phyloP scores from a whole-genome alignment of 2,797 vertebrate genomes.

The Chrosomus eos region DNA sequence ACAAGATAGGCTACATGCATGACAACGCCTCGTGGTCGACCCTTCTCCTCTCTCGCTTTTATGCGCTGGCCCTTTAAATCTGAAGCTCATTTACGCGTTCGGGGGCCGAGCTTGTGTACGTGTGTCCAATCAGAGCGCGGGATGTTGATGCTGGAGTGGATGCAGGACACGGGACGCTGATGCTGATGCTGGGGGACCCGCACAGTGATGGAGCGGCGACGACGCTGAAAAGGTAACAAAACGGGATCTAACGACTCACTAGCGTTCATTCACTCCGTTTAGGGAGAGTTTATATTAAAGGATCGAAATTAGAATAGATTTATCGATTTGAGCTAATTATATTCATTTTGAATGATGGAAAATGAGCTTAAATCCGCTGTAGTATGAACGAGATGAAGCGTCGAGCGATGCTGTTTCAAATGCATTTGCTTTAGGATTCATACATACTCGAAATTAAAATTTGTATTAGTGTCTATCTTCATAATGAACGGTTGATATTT shows the following conservation, averaged over 20 bases:
- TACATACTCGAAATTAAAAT: not conserved
- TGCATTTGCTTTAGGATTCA: slow-evolving; percentile 3
- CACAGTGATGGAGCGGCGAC: slow-evolving; percentile 71
- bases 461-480: not conserved
- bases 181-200: slow-evolving; percentile 72
- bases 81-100: slow-evolving; percentile 61
- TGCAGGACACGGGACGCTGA: slow-evolving; percentile 77
- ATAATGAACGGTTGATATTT: not conserved
- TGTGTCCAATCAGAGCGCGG: slow-evolving; percentile 79
- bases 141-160: slow-evolving; percentile 69
- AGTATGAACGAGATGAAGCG: slow-evolving; percentile 31
- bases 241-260: not conserved
- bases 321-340: slow-evolving; percentile 37
- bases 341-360: not conserved
- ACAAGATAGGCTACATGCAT: not conserved
- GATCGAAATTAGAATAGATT: not conserved
- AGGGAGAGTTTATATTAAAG: not conserved
- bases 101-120: slow-evolving; percentile 69
- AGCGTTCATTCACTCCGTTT: not conserved
- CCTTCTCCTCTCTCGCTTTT: not conserved
- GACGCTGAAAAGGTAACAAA: slow-evolving; percentile 72
- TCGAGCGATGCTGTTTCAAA: slow-evolving; percentile 33
- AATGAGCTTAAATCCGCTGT: slow-evolving; percentile 14
- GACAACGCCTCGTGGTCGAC: slow-evolving; percentile 41
- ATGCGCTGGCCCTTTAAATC: slow-evolving; percentile 60